Conservation (phyloP, 2,797 vertebrate species). For the Gobio occitaniae region DNA sequence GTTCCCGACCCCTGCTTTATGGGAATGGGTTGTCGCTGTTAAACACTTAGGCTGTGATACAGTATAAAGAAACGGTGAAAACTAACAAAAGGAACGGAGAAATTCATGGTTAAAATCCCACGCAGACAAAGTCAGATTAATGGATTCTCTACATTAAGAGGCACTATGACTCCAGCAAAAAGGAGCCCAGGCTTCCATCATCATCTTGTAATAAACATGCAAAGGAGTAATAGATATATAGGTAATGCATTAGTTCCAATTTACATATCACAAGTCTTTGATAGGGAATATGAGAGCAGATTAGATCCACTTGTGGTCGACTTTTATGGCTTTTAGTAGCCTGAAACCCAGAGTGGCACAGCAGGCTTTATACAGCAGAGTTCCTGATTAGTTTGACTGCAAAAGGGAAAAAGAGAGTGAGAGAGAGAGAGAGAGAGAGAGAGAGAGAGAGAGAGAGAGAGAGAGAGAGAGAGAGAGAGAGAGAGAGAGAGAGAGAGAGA, state of each 20-base stretch:
- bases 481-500: neutral
- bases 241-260: conserved; percentile 72
- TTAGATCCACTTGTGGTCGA: conserved; percentile 58
- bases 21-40: neutral
- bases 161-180: conserved; percentile 8
- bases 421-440: neutral
- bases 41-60: neutral
- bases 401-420: conserved; percentile 11
- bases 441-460: neutral
- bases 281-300: conserved; percentile 67
- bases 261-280: conserved; percentile 74
- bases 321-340: conserved; percentile 46
- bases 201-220: conserved; percentile 8
- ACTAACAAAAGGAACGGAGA: neutral
- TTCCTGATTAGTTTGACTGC: conserved; percentile 39
- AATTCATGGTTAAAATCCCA: conserved; percentile 21
- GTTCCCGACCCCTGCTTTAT: neutral
- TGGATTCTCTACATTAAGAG: conserved; percentile 22
- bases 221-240: conserved; percentile 30
- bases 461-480: neutral
- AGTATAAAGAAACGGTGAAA: neutral
- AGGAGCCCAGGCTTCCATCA: neutral
- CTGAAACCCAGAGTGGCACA: conserved; percentile 40
- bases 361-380: conserved; percentile 20
- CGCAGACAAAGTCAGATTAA: conserved; percentile 39